phyloP scores from a whole-genome alignment of 2,888 invertebrate species.

The Clitarchus hookeri region DNA sequence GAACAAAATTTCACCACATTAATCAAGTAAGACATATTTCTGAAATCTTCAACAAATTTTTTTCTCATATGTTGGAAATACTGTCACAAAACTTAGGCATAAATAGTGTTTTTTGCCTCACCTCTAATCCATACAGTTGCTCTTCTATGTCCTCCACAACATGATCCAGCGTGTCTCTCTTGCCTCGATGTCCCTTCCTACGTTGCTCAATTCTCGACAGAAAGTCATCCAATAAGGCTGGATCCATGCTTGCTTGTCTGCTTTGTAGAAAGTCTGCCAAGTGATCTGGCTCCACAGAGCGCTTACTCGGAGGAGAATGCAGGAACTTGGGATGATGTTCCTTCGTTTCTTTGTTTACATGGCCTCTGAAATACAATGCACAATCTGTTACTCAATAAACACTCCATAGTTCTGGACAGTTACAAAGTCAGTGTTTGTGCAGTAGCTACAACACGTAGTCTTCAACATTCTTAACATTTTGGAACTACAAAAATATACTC shows the following conservation, averaged over 20 bases:
- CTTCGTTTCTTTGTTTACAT: conserved; percentile 38
- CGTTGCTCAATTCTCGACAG: not conserved
- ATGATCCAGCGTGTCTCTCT: conserved; percentile 59
- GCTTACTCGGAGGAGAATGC: conserved; percentile 32
- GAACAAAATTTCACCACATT: not conserved
- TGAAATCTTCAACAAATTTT: not conserved
- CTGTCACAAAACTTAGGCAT: no score
- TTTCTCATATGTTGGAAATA: not conserved
- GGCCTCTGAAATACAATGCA: conserved; percentile 32
- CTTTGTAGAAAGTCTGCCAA: conserved; percentile 27
- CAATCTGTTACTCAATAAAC: not conserved
- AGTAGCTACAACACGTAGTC: no score
- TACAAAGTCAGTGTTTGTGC: no score
- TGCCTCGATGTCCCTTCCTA: conserved; percentile 49
- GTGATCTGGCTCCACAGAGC: conserved; percentile 27
- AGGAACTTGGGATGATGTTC: conserved; percentile 41
- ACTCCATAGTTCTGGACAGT: no score
- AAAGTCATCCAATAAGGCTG: conserved; percentile 21
- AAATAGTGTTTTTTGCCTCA: conserved; percentile 45
- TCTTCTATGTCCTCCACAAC: conserved; percentile 63
- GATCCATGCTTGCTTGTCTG: conserved; percentile 16
- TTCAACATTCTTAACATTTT: no score
- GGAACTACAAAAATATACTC: no score
- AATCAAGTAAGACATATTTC: not conserved
- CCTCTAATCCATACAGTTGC: conserved; percentile 65